phyloP scores from a whole-genome alignment of 2,888 invertebrate species.

The Microctonus hyperodae region DNA sequence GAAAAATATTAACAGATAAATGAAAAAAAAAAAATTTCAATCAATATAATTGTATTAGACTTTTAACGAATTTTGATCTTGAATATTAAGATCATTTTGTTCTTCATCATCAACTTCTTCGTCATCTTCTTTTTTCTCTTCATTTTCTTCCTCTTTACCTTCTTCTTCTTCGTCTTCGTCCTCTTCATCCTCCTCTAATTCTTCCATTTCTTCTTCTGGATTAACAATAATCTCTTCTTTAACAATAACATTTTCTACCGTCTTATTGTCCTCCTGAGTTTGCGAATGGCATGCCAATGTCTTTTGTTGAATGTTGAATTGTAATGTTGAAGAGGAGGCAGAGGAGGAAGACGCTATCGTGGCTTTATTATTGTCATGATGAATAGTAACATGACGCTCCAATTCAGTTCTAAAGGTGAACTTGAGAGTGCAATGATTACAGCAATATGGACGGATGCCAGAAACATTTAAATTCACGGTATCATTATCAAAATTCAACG shows the following conservation, averaged over 20 bases:
- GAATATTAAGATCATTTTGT: too few species aligned
- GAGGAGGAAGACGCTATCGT: constrained; percentile 24
- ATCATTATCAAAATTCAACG: constrained; percentile 70
- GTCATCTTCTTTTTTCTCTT: constrained; percentile 46
- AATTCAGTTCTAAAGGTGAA: constrained; percentile 93
- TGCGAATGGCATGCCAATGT: constrained; percentile 29
- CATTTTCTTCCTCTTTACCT: constrained; percentile 11
- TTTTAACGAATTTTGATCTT: too few species aligned
- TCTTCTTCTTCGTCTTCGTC: constrained; percentile 20
- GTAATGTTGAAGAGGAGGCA: neutral
- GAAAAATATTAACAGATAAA: neutral
- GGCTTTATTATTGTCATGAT: constrained; percentile 39
- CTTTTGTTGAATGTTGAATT: constrained; percentile 26
- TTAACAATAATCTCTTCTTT: constrained; percentile 48
- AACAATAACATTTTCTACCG: constrained; percentile 41
- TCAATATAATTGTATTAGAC: constrained; percentile 5
- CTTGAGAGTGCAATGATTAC: constrained; percentile 80
- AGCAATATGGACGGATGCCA: constrained; percentile 84
- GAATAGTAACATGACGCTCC: constrained; percentile 75
- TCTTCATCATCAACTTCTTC: constrained; percentile 43
- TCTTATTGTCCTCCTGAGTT: constrained; percentile 16
- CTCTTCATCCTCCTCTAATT: constrained; percentile 32
- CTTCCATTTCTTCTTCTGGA: constrained; percentile 36
- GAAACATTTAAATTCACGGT: constrained; percentile 80
- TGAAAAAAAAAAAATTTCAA: neutral